Percentiles rank a stretch among this genome's conserved stretches.
These are phyloP conservation scores for Drosophila ercepeae DNA, from an alignment of 1,140 invertebrate genomes.

Conservation along the genomic window DNA sequence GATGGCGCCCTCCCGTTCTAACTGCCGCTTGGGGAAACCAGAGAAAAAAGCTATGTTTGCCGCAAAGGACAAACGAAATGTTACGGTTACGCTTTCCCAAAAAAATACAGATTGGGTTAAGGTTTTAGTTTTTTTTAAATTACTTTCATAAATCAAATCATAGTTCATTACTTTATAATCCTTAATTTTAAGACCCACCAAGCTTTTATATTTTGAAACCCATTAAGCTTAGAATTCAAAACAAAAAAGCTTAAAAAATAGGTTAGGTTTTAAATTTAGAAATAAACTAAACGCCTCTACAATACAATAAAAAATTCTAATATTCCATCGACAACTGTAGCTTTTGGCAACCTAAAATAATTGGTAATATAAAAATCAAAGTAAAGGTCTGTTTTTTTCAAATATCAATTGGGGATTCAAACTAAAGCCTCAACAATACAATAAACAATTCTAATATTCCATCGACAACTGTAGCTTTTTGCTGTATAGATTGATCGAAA, in stretches of 20 bases:
- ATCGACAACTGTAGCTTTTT: slow-evolving; percentile 2
- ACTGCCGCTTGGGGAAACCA: slow-evolving; percentile 13
- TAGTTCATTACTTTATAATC: too few relatives aligned
- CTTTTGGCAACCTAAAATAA: too few relatives aligned
- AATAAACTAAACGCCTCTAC: background rate
- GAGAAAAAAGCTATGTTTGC: slow-evolving; percentile 45
- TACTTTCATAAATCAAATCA: too few relatives aligned
- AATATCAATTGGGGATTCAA: background rate
- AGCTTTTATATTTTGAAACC: too few relatives aligned
- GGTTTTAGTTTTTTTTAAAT: background rate
- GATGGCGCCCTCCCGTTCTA: slow-evolving; percentile 1
- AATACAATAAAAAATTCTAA: background rate
- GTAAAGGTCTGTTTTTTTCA: background rate
- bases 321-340: background rate
- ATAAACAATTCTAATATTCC: background rate
- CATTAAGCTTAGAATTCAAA: too few relatives aligned
- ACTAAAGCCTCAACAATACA: background rate
- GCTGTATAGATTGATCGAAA: slow-evolving; percentile 43
- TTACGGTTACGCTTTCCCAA: slow-evolving; percentile 20
- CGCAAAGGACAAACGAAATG: slow-evolving; percentile 73
- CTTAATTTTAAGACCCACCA: too few relatives aligned
- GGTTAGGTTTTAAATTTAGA: too few relatives aligned
- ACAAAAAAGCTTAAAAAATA: too few relatives aligned
- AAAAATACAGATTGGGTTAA: slow-evolving; percentile 9
- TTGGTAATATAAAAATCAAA: background rate